These are phyloP conservation scores for Todiramphus chloris DNA, from an alignment of 2,113 vertebrate genomes.

Conservation along the genomic window DNA sequence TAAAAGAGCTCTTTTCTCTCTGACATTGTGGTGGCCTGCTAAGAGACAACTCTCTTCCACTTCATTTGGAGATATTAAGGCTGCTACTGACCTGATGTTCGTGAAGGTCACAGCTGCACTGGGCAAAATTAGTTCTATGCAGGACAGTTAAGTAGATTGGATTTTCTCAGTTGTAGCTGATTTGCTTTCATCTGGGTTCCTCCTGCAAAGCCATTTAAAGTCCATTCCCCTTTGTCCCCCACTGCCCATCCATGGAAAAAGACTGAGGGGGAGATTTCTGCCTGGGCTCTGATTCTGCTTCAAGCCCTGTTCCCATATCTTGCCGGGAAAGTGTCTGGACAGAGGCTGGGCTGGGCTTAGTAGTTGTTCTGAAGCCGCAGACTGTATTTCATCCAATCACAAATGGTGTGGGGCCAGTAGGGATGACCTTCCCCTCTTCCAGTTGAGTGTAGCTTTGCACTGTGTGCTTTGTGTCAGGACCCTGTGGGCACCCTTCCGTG, in stretches of 20 bases:
- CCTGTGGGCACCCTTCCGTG: neutral
- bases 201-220: slow-evolving; percentile 31
- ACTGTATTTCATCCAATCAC: neutral
- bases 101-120: slow-evolving; percentile 42
- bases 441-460: neutral
- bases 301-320: neutral
- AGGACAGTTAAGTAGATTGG: slow-evolving; percentile 53
- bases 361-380: neutral
- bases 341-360: neutral
- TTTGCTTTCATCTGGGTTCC: slow-evolving; percentile 43
- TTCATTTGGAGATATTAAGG: slow-evolving; percentile 20
- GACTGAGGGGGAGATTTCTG: neutral
- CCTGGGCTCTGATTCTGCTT: neutral
- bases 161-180: slow-evolving; percentile 57
- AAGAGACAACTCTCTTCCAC: neutral
- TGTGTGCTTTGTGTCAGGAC: neutral
- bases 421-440: neutral
- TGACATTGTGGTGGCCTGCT: slow-evolving; percentile 4
- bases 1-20: slow-evolving; percentile 23
- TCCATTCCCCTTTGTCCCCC: neutral
- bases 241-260: neutral
- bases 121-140: slow-evolving; percentile 50
- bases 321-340: neutral
- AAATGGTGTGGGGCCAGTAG: neutral
- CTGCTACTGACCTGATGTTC: slow-evolving; percentile 33